Evolutionary conservation across 2,113 vertebrate genomes (phyloP), one percentile per base, ranked within the genome.

Genomic region (Xyrauchen texanus): DNA sequence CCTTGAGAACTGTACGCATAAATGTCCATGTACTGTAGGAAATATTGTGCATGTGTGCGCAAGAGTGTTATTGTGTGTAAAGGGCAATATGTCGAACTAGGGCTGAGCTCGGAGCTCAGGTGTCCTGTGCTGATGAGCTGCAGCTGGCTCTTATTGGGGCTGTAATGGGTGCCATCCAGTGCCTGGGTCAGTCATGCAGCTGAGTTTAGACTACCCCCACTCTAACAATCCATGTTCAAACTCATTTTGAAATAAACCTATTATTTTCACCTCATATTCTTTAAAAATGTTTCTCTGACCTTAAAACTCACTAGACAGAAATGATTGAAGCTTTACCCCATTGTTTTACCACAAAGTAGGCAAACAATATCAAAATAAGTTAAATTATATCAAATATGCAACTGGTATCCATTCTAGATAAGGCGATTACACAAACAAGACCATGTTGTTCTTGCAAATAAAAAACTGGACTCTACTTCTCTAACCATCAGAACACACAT

Each of bases 81-180:
- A 53, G 42, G 64, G 16, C 44, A 12, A 67, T 70, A 57, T 76
- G 61, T 80, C 70, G 65, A 70, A 55, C 47, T 58, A 78, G 60
- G 70, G 66, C 58, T 67, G 83, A 79, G 21, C 21, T 34, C 21
- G 1, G 21, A 34, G 83, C 83, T 81, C 83, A 84, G 83, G 79
- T 84, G 83, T 81, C 58, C 63, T 78, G 44, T 53, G 79, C 71
- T 84, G 83, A 84, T 84, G 79, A 84, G 79, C 70, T 84, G 80
- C 83, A 84, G 83, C 83, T 81, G 83, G 83, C 75, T 71, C 53
- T 66, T 62, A 58, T 66, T 71, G 49, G 74, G 6, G 58, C 75
- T 75, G 55, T 81, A 34, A 34, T 34, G 21, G 21, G 21, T 34
- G 21, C 21, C 3, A 80, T 81, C 79, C 79, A 81, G 79, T 53